These are phyloP conservation scores for Autographa gamma DNA, from an alignment of 2,888 invertebrate species.

Conservation along the genomic window DNA sequence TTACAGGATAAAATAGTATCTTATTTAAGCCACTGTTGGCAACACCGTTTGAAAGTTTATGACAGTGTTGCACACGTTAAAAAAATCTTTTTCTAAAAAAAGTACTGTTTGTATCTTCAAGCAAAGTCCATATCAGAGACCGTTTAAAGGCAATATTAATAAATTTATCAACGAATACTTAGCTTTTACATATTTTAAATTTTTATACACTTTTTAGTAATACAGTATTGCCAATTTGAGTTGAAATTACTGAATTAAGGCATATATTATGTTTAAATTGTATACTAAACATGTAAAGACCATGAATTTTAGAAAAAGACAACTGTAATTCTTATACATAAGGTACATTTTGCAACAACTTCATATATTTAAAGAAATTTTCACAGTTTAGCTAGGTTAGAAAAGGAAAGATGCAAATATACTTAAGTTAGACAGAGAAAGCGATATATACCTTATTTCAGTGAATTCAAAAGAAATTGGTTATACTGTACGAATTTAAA, in stretches of 20 bases:
- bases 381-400: no score
- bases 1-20: background rate
- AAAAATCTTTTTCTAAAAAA: background rate
- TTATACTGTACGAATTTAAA: background rate
- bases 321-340: no score
- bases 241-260: no score
- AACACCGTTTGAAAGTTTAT: background rate
- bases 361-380: no score
- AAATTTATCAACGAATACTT: slow-evolving; percentile 49
- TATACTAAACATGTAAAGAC: no score
- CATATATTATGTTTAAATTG: no score
- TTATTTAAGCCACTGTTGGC: background rate
- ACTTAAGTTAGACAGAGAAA: no score
- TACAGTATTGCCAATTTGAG: no score
- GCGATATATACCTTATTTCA: slow-evolving; percentile 11
- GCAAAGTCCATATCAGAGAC: background rate
- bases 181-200: slow-evolving; percentile 47
- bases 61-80: background rate
- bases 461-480: background rate
- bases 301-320: no score
- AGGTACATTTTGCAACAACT: no score
- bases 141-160: slow-evolving; percentile 30
- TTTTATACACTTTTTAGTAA: slow-evolving; percentile 47
- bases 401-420: no score
- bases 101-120: background rate